These are phyloP conservation scores for Netelia fuscicornis DNA, from an alignment of 2,888 invertebrate species.

Conservation along the genomic window DNA sequence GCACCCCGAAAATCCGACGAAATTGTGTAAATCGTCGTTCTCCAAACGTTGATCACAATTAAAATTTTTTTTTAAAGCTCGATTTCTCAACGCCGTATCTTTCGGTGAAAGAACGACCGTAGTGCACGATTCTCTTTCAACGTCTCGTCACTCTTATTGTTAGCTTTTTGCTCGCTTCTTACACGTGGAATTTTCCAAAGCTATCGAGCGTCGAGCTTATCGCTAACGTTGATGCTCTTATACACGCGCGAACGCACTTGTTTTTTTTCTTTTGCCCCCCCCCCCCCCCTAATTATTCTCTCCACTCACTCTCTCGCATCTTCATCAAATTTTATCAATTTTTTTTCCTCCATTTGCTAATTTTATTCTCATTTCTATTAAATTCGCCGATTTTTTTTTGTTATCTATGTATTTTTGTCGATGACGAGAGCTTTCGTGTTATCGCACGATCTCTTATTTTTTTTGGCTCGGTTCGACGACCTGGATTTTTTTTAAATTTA, in stretches of 20 bases:
- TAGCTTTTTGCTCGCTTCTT: constrained; percentile 46
- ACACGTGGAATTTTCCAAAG: constrained; percentile 74
- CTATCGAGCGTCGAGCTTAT: constrained; percentile 64
- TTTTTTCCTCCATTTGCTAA: neutral
- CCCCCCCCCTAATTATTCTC: neutral
- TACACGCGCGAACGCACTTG: constrained; percentile 14
- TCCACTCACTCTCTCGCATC: neutral
- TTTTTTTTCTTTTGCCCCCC: constrained; percentile 11
- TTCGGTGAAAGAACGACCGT: too few species aligned
- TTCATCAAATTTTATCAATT: neutral
- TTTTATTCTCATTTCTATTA: neutral
- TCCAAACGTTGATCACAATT: too few species aligned
- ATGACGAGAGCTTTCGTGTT: too few species aligned
- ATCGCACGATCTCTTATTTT: too few species aligned
- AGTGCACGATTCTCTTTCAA: constrained; percentile 57
- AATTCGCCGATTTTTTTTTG: neutral
- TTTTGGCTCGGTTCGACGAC: too few species aligned
- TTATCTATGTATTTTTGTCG: too few species aligned
- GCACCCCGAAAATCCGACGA: too few species aligned
- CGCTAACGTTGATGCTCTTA: constrained; percentile 55
- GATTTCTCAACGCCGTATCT: too few species aligned
- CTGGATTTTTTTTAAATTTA: too few species aligned
- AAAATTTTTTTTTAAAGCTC: too few species aligned
- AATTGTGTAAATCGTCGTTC: too few species aligned
- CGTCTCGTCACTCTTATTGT: constrained; percentile 47